Evolutionary conservation across 2,888 invertebrate genomes (phyloP), one percentile per base, ranked within the genome.

Genomic region (Nymphalis polychloros): DNA sequence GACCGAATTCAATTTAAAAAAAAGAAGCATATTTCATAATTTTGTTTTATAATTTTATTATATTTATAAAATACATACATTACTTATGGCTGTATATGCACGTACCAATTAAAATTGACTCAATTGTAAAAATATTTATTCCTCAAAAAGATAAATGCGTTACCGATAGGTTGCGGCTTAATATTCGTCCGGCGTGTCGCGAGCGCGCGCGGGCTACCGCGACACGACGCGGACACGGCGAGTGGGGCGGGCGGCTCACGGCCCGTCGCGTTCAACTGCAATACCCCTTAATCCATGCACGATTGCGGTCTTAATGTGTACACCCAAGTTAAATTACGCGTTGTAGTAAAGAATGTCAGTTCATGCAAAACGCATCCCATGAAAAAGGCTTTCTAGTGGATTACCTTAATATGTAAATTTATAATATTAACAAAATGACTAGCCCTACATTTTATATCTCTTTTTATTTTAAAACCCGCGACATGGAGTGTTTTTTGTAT

Each of bases 101-200:
- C 57, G 57, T 57, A 57, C 19, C 57, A 57, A 41, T 57, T 41
- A 57, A 57, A 57, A 57, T 19, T 57, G 57, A 57, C 57, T 57
- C 41, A 57, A 57, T 57, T 57, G 57, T 57, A 57, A 57, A 57
- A 57, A 57, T 57, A 41, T 57, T 41, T 41, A 57, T 41, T 57
- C 41, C 57, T 10, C 41, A 41, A 41, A 41, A n/a, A 35, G 35
- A 57, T 57, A 57, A 57, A 57, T 57, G 57, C 57, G 41, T 57
- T 57, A 57, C 57, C 57, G 35, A 57, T 57, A 57, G 57, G n/a
- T 57, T 60, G 49, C 27, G 41, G 41, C 41, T 68, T 68, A 60
- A 68, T 68, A 60, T 68, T 68, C 68, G 64, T 17, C n/a, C 49
- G 53, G 57, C 64, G 64, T 64, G 68, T 53, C 47, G 53, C 20